Percentiles rank a stretch among this genome's conserved stretches.
These are phyloP conservation scores for Aphodius sticticus DNA, from an alignment of 2,888 invertebrate species.

Conservation along the genomic window DNA sequence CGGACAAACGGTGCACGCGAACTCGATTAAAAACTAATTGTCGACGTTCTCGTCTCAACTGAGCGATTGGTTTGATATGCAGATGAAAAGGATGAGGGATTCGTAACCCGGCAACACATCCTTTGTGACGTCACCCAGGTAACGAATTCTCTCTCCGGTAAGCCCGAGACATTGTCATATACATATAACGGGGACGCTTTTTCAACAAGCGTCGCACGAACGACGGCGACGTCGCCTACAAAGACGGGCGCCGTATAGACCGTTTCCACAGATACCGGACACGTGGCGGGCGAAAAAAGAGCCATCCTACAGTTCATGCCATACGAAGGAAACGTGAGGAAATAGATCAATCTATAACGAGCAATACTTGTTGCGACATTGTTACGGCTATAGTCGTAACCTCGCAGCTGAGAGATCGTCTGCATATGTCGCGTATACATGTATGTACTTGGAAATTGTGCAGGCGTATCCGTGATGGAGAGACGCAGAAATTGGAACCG, in stretches of 20 bases:
- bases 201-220: not conserved
- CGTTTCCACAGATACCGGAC: conserved; percentile 27
- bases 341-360: conserved; percentile 24
- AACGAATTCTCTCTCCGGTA: conserved; percentile 50
- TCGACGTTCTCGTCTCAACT: conserved; percentile 46
- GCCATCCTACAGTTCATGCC: not conserved
- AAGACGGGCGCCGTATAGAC: not conserved
- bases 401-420: not conserved
- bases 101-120: conserved; percentile 59
- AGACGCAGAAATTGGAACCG: too few relatives aligned
- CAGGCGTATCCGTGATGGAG: too few relatives aligned
- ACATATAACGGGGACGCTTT: conserved; percentile 29
- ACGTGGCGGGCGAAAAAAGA: conserved; percentile 7
- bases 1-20: conserved; percentile 41
- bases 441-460: too few relatives aligned
- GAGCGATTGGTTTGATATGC: conserved; percentile 56
- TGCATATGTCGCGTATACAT: not conserved
- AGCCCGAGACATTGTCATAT: conserved; percentile 41
- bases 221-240: conserved; percentile 5
- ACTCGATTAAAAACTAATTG: conserved; percentile 51
- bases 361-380: conserved; percentile 19
- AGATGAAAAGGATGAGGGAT: conserved; percentile 55
- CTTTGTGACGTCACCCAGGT: conserved; percentile 60
- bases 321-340: conserved; percentile 8
- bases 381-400: conserved; percentile 12